Base-by-base conservation (phyloP, 1,140 invertebrate genomes). In the Hypothenemus hampei region DNA sequence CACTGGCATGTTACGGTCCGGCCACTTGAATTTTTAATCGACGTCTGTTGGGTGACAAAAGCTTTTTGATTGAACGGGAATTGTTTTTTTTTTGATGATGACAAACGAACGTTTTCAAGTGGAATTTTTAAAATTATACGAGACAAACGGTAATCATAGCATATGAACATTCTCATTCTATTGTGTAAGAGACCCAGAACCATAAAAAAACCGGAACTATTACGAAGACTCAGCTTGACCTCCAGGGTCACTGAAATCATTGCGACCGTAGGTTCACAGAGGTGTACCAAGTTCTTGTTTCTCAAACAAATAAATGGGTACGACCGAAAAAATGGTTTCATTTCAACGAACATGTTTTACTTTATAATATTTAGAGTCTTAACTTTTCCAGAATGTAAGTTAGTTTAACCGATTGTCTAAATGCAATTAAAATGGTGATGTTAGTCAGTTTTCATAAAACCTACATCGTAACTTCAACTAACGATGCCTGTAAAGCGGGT, bases 171-270 rank as follows among this genome's bases (percentile, higher is more conserved):
- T 47, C 22, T 6, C 45, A 33, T 47, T 47, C 26, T 47, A 50
- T 50, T 50, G 47, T 50, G 47, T 40, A 50, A 50, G 20, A 37
- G n/a, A 24, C 47, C 36, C 45, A 35, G 16, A 18, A 50, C 36
- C 37, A 50, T 50, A 44, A 43, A 43, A 37, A 60, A 62, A 62
- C 60, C 60, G 60, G 60, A 62, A 62, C 60, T 50, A 62, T 62
- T 62, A 62, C 53, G 31, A 43, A 55, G 48, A 37, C 47, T 48
- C 43, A 31, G n/a, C 21, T 41, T 62, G 60, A 62, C 60, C 60
- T 57, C 20, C 6, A 36, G 57, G 60, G 55, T 57, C 55, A 51
- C 23, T 23, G 47, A 50, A 50, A 50, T 50, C 29, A 19, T 40
- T 13, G 36, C 15, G 35, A 23, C 39, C 29, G 18, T 47, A 13